phyloP scores from a whole-genome alignment of 2,888 invertebrate species.

The Orthonevra nobilis region DNA sequence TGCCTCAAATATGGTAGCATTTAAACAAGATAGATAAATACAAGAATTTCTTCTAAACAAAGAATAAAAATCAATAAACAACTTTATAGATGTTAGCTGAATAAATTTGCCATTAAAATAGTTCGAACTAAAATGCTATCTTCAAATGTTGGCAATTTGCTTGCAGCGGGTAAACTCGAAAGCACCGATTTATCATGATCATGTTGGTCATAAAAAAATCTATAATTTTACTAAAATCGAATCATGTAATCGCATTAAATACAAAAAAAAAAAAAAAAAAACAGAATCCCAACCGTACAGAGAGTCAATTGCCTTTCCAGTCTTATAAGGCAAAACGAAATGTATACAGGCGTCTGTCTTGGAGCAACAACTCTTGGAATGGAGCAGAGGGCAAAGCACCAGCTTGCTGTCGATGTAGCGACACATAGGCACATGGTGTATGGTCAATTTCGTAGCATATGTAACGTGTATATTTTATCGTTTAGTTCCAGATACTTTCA shows the following conservation, averaged over 20 bases:
- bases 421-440: conserved; percentile 28
- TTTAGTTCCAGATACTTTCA: conserved; percentile 70
- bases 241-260: conserved; percentile 55
- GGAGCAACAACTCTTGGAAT: conserved; percentile 34
- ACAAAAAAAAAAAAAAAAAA: neutral
- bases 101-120: too few relatives aligned
- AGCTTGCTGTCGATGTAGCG: conserved; percentile 30
- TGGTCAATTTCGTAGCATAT: conserved; percentile 19
- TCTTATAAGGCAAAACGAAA: conserved; percentile 49
- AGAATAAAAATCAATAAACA: neutral
- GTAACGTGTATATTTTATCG: conserved; percentile 52
- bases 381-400: conserved; percentile 19
- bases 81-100: too few relatives aligned
- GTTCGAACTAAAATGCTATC: too few relatives aligned
- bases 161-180: conserved; percentile 17
- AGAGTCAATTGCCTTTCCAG: too few relatives aligned
- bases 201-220: conserved; percentile 45
- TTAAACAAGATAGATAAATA: conserved; percentile 63
- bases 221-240: conserved; percentile 67
- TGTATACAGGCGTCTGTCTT: conserved; percentile 18
- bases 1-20: conserved; percentile 59
- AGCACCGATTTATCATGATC: conserved; percentile 54
- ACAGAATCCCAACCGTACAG: conserved; percentile 6
- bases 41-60: conserved; percentile 27
- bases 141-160: conserved; percentile 17